Base-by-base conservation (phyloP, 2,797 vertebrate genomes). In the Coregonus ussuriensis region DNA sequence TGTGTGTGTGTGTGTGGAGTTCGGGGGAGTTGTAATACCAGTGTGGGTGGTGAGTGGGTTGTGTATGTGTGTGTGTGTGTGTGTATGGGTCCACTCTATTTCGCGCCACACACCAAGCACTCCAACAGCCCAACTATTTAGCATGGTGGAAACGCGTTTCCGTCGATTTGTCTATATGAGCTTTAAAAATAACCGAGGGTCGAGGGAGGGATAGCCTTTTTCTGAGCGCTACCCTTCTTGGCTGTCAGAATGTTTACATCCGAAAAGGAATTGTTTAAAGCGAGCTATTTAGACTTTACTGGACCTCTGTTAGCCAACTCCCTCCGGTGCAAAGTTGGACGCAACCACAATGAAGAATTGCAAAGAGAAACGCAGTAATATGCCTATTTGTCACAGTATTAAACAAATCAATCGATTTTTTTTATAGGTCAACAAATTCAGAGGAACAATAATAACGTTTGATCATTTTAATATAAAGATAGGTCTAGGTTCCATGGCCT, bases 231-330 rank as follows among this genome's bases (percentile, higher is more conserved):
- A 82, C 25, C 37, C 63, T n/a, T 69, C 29, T 75, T 63, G 15
- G 62, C 74, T 71, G 74, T 77, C 21, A 70, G 16, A 53, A 52
- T 80, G 62, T 76, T 87, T 75, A 74, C 21, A 70, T 71, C 25
- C 51, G 9, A 68, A 82, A 84, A 25, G 54, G 16, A 74, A 72
- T 82, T 78, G 52, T 78, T 82, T 78, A 54, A 63, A 76, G 70
- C 74, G 51, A 63, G 63, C 41, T 77, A 69, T 79, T 75, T 77
- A 75, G 31, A 66, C 77, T 74, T 67, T n/a, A 71, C 52, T 78
- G 53, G 63, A 4, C 59, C 62, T 72, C 35, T 21, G 37, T 74
- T 74, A 69, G 54, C 47, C 69, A 62, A 71, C 54, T 67, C 72
- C 56, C 69, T 68, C 79, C 71, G 79, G 71, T 74, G 71, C 63